A percentile compares a stretch with the other conserved stretches of the same genome.
phyloP scores from a whole-genome alignment of 2,888 invertebrate genomes.

The Aleiodes testaceus region DNA sequence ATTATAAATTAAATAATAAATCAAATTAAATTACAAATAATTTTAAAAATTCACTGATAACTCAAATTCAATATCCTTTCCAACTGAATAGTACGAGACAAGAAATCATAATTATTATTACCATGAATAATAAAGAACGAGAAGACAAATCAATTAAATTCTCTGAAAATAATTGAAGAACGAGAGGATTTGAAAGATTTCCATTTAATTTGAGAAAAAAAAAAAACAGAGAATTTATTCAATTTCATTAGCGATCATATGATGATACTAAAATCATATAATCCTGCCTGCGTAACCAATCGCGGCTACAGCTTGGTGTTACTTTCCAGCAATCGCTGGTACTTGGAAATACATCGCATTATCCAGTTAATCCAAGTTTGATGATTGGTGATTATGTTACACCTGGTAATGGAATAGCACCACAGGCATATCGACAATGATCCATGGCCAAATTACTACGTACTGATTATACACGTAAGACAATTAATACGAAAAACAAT shows the following conservation, averaged over 20 bases:
- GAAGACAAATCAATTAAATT: no score
- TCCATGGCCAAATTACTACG: slow-evolving; percentile 63
- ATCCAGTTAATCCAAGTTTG: slow-evolving; percentile 81
- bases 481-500: slow-evolving; percentile 53
- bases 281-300: slow-evolving; percentile 49
- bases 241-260: slow-evolving; percentile 31
- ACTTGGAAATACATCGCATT: slow-evolving; percentile 77
- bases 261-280: slow-evolving; percentile 64
- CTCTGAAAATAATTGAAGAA: slow-evolving; percentile 6
- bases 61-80: no score
- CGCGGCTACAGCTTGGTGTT: slow-evolving; percentile 72
- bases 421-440: slow-evolving; percentile 69
- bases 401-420: slow-evolving; percentile 75
- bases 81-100: no score
- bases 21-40: no score
- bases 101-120: no score
- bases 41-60: no score
- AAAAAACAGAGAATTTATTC: slow-evolving; percentile 16
- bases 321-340: slow-evolving; percentile 75
- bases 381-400: slow-evolving; percentile 86
- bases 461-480: slow-evolving; percentile 59
- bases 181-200: slow-evolving; percentile 30
- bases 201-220: slow-evolving; percentile 24
- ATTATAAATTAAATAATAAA: no score
- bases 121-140: no score